Evolutionary conservation across 2,888 invertebrate genomes (phyloP).

Genomic region (Tetragonula carbonaria): DNA sequence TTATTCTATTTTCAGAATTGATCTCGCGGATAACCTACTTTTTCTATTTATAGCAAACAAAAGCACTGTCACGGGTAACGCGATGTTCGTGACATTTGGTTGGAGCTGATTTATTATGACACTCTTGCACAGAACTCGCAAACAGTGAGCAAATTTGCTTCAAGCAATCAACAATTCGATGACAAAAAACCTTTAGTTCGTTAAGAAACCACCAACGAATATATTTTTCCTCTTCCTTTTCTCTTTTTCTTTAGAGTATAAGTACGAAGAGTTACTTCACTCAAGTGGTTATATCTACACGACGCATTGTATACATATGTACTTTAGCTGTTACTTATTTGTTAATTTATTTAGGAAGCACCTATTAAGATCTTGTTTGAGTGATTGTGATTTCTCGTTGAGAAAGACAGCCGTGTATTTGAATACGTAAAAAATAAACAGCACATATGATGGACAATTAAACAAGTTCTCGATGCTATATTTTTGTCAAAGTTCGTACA

Average conservation of each 20-base stretch:
- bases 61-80: constrained; percentile 47
- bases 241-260: background rate
- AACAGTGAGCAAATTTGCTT: background rate
- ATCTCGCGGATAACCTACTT: constrained; percentile 76
- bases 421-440: constrained; percentile 45
- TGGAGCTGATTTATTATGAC: constrained; percentile 30
- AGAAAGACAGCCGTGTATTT: background rate
- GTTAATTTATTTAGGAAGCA: constrained; percentile 23
- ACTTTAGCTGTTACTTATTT: background rate
- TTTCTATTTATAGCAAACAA: constrained; percentile 76
- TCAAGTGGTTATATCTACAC: constrained; percentile 6
- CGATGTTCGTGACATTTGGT: constrained; percentile 57
- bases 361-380: background rate
- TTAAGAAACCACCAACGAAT: background rate
- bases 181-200: background rate
- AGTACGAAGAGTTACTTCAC: background rate
- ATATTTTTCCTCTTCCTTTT: background rate
- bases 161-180: background rate
- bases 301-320: background rate
- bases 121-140: background rate
- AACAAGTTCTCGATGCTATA: constrained; percentile 11
- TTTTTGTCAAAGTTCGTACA: background rate
- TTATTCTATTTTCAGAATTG: constrained; percentile 69
- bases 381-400: constrained; percentile 6
- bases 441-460: constrained; percentile 3